Evolutionary conservation across 2,888 invertebrate species (phyloP), one percentile per base, ranked within the genome.

Genomic region (Cephus nigrinus): DNA sequence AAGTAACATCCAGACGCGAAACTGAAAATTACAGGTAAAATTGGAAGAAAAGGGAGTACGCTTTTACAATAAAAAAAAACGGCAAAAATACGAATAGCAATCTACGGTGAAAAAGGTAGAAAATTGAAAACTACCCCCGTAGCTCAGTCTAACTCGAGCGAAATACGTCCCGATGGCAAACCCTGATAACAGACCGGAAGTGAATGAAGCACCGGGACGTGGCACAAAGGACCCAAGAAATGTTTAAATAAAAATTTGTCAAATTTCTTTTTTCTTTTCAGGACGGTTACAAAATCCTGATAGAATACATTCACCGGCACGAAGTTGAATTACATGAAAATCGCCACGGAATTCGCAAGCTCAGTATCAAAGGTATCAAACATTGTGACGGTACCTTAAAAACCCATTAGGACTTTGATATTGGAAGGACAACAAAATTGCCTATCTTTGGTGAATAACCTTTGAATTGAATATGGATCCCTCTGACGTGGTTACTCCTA

Each of bases 301-400:
- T 78, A 34, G 33, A 55, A 79, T 69, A 77, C 33, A 11, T 68
- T 36, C 30, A 11, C 31, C 2, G 32, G 15, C 74, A 32, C 77
- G 74, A 71, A 33, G 4, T 73, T 33, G 30, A 74, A 71, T 69
- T 40, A 78, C 80, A 79, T 73, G 78, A 69, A 74, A 76, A 69
- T 71, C 40, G 73, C 32, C 36, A n/a, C 75, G 68, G 2, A 55
- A 9, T 23, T 23, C 9, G 5, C 40, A 9, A 4, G 5, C 23
- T 55, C 23, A 4, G 0, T 40, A 40, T 0, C 40, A 55, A 55
- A 55, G 40, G 2, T 23, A 55, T 55, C 5, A 5, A 5, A 5
- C 40, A 1, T 55, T 55, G 40, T 23, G 40, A 55, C 23, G 23
- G 2, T 2, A 55, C 40, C 40, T 55, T 55, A 23, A 9, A 55